phyloP scores from a whole-genome alignment of 2,888 invertebrate species.

The Brachyptera putata region DNA sequence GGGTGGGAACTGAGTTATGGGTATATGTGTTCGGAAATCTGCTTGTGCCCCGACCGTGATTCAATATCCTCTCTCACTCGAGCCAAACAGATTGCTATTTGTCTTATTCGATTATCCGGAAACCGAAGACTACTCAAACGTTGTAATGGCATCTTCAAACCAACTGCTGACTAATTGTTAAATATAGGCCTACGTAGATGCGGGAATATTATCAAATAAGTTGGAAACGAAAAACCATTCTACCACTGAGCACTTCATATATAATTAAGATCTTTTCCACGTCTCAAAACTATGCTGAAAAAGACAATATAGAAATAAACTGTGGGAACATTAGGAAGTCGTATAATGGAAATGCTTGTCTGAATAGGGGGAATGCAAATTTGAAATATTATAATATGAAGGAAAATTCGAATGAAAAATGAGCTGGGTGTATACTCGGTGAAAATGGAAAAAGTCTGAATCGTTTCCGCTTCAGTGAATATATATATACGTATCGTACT shows the following conservation, averaged over 20 bases:
- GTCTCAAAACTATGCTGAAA: background rate
- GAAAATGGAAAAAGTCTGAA: background rate
- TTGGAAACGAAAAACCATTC: background rate
- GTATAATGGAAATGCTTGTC: background rate
- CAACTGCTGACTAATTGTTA: background rate
- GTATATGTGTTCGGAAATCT: constrained; percentile 17
- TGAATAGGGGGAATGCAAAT: background rate
- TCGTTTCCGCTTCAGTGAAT: too few relatives aligned
- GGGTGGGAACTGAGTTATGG: constrained; percentile 15
- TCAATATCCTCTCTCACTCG: constrained; percentile 13
- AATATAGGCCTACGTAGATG: background rate
- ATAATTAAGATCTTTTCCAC: background rate
- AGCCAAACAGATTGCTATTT: background rate
- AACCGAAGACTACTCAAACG: background rate
- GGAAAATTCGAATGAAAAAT: background rate
- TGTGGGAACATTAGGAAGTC: constrained; percentile 1
- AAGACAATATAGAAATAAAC: background rate
- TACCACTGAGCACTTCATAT: background rate
- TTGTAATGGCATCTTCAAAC: background rate
- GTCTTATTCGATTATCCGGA: constrained; percentile 20
- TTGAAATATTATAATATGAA: constrained; percentile 12
- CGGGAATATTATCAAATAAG: background rate
- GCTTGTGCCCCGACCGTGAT: constrained; percentile 16
- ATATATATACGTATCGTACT: too few relatives aligned
- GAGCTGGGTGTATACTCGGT: background rate